phyloP scores from a whole-genome alignment of 2,797 vertebrate species.

The Moxostoma hubbsi region DNA sequence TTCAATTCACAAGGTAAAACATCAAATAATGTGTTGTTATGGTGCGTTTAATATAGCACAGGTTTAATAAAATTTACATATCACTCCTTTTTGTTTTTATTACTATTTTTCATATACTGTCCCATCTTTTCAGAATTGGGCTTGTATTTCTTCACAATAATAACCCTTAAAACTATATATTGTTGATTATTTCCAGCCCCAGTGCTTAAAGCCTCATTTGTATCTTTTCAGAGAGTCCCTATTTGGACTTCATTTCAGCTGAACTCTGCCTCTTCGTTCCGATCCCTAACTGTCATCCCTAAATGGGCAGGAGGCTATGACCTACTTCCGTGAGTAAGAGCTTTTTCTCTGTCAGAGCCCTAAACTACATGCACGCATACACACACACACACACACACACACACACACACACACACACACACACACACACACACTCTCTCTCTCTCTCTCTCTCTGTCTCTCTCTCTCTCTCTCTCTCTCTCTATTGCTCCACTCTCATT shows the following conservation, averaged over 20 bases:
- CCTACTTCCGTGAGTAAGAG: conserved; percentile 84
- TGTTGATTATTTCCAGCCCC: background rate
- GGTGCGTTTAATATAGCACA: too few species aligned
- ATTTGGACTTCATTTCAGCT: conserved; percentile 67
- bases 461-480: background rate
- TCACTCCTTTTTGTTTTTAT: too few species aligned
- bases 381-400: background rate
- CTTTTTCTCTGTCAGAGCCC: conserved; percentile 70
- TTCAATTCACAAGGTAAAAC: too few species aligned
- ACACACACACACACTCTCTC: background rate
- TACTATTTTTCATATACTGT: too few species aligned
- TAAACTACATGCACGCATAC: conserved; percentile 31
- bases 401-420: too few species aligned
- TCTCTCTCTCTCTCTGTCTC: background rate
- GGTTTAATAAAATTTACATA: too few species aligned
- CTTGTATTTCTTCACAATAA: background rate
- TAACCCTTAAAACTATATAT: background rate
- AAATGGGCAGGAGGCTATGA: conserved; percentile 70
- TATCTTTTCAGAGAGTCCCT: conserved; percentile 38
- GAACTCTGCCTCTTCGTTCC: conserved; percentile 65
- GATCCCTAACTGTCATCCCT: conserved; percentile 64
- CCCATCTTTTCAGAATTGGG: too few species aligned
- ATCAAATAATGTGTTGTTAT: too few species aligned
- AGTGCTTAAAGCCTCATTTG: background rate
- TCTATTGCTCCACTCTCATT: background rate